phyloP scores from a whole-genome alignment of 2,797 vertebrate genomes.

The Enteromius thamalakanensis region DNA sequence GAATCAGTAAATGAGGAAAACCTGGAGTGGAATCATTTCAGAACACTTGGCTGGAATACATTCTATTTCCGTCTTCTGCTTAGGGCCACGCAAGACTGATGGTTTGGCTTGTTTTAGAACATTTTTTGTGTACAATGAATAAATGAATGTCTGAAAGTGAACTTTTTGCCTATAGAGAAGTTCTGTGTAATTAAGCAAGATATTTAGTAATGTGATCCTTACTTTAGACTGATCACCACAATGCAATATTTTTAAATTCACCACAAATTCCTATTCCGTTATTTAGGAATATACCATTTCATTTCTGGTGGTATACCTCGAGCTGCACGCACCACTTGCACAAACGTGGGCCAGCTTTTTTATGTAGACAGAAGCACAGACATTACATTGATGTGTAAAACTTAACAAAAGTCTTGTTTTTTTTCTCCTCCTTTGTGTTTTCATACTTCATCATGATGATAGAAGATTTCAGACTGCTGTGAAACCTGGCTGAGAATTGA shows the following conservation, averaged over 20 bases:
- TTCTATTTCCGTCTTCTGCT: neutral
- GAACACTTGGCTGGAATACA: conserved; percentile 4
- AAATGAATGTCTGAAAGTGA: neutral
- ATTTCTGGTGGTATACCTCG: neutral
- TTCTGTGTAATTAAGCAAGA: neutral
- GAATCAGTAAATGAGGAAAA: conserved; percentile 2
- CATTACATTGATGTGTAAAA: conserved; percentile 41
- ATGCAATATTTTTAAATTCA: neutral
- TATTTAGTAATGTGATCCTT: neutral
- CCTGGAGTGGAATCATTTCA: neutral
- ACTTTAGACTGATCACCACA: neutral
- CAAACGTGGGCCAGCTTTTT: neutral
- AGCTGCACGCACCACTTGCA: neutral
- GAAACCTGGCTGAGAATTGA: conserved; percentile 45
- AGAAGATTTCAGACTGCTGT: conserved; percentile 40
- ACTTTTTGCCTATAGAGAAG: neutral
- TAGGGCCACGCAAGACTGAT: neutral
- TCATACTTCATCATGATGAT: conserved; percentile 41
- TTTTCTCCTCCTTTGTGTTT: conserved; percentile 47
- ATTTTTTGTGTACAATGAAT: neutral
- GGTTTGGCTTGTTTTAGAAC: neutral
- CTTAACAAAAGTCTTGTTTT: conserved; percentile 36
- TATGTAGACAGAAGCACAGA: conserved; percentile 7
- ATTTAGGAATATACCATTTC: neutral
- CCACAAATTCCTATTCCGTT: neutral